These are phyloP conservation scores for Hirtodrosophila duncani DNA, from an alignment of 2,888 invertebrate genomes.

Conservation along the genomic window DNA sequence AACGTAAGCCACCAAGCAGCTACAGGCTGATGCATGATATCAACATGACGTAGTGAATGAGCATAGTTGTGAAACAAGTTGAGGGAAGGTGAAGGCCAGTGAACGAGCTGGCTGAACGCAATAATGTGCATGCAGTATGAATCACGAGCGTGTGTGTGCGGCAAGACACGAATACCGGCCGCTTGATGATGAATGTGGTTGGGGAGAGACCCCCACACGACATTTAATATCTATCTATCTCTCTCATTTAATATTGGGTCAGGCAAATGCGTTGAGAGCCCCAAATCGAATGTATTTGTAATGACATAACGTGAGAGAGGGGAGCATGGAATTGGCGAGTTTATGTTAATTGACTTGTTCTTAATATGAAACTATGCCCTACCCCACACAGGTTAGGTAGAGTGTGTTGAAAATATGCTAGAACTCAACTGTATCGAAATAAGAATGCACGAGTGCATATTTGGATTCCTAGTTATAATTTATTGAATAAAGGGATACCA, in stretches of 20 bases:
- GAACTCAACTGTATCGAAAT: too few species aligned
- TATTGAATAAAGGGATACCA: too few species aligned
- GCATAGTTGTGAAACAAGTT: constrained; percentile 32
- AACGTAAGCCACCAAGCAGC: constrained; percentile 8
- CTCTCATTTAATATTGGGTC: too few species aligned
- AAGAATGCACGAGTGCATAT: too few species aligned
- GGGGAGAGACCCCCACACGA: not conserved
- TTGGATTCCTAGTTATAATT: too few species aligned
- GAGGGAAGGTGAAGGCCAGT: not conserved
- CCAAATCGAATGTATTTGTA: too few species aligned
- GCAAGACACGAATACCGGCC: constrained; percentile 33
- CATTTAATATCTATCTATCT: too few species aligned
- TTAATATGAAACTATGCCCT: not conserved
- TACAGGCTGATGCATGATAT: constrained; percentile 17
- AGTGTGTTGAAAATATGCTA: constrained; percentile 2
- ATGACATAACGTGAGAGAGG: constrained; percentile 16
- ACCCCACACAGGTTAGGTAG: too few species aligned
- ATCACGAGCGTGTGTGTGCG: constrained; percentile 28
- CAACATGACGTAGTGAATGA: constrained; percentile 30
- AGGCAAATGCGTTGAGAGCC: too few species aligned
- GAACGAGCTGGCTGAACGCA: not conserved
- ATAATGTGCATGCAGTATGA: constrained; percentile 26
- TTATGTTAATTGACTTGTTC: constrained; percentile 17
- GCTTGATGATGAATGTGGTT: not conserved
- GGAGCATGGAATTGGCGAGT: not conserved